These are phyloP conservation scores for Monarcha castaneiventris DNA, from an alignment of 2,113 vertebrate species.

Conservation along the genomic window DNA sequence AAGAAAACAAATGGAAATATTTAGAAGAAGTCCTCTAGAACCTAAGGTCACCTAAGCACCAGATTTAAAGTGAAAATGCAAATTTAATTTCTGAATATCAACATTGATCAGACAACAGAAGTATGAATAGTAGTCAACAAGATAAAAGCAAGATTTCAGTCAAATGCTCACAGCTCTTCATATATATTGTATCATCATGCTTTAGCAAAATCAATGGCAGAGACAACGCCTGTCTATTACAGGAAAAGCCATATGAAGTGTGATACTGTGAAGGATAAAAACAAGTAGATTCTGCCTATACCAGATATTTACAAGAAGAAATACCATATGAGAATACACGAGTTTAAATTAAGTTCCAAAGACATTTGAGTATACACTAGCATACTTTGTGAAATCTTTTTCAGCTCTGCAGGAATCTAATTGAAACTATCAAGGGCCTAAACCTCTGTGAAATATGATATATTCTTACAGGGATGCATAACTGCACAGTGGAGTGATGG, in stretches of 20 bases:
- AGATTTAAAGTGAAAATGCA: not conserved
- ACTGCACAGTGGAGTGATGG: not conserved
- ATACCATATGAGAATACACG: fast-evolving
- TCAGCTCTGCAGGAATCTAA: not conserved
- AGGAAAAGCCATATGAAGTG: not conserved
- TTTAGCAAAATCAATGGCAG: not conserved
- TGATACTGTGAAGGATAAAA: not conserved
- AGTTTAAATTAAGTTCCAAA: not conserved
- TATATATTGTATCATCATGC: not conserved
- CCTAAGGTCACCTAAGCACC: not conserved
- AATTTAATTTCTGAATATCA: not conserved
- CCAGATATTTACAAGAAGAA: not conserved
- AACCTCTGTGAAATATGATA: not conserved
- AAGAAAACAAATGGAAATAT: not conserved
- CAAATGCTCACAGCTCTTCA: not conserved
- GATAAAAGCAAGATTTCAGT: not conserved
- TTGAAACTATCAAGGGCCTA: not conserved
- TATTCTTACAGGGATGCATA: not conserved
- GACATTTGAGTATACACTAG: not conserved
- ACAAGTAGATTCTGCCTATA: not conserved
- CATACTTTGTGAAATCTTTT: not conserved
- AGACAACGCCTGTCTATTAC: not conserved
- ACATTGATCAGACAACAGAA: not conserved
- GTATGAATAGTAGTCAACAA: not conserved
- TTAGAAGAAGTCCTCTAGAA: not conserved